A percentile compares a stretch with the other conserved stretches of the same genome.
These are phyloP conservation scores for Sebastes minor DNA, from an alignment of 2,797 vertebrate genomes.

Conservation along the genomic window DNA sequence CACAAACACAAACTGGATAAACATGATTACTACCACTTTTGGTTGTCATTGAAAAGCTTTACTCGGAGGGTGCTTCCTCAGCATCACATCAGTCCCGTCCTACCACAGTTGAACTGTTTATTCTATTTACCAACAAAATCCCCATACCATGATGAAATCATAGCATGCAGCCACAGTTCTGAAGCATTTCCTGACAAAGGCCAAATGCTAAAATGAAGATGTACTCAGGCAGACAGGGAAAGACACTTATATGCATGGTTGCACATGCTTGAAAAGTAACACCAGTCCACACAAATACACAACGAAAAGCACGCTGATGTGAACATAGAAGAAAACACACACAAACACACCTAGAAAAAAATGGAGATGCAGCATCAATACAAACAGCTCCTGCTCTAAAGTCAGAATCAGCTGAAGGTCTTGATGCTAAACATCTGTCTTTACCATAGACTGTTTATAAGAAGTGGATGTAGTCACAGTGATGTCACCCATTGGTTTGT, in stretches of 20 bases:
- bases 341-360: background rate
- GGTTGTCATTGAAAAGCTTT: background rate
- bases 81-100: background rate
- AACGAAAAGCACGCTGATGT: background rate
- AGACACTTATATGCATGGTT: constrained; percentile 20
- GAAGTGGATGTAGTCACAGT: no score
- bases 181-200: constrained; percentile 5
- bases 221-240: constrained; percentile 1
- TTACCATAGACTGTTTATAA: background rate
- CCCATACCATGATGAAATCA: background rate
- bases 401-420: constrained; percentile 14
- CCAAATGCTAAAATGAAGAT: constrained; percentile 23
- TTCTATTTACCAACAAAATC: background rate
- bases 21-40: background rate
- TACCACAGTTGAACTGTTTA: background rate
- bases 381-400: constrained; percentile 7
- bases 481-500: no score
- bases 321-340: background rate
- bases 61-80: background rate
- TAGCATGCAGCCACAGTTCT: background rate
- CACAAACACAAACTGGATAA: background rate
- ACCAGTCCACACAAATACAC: constrained; percentile 7
- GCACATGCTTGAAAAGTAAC: constrained; percentile 26
- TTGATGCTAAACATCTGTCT: constrained; percentile 21
- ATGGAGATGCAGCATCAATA: background rate